Evolutionary conservation across 2,888 invertebrate genomes (phyloP), one percentile per base, ranked within the genome.

Genomic region (Lacanobia oleracea): DNA sequence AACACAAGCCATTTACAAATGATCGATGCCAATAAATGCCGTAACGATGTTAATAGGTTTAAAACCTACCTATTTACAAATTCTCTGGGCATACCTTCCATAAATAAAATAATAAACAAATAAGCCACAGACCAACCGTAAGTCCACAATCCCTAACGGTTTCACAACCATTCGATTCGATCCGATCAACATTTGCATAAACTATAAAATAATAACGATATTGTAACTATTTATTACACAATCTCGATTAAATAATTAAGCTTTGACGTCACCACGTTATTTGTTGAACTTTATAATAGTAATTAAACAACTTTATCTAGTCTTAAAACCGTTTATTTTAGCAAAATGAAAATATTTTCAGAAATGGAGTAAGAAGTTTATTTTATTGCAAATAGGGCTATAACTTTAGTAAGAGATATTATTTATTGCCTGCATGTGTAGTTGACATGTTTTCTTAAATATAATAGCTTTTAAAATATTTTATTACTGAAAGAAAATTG

Each of bases 111-210:
- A 37, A 57, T 57, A 57, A 57, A 57, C 12, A 69, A 65, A 14
- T 75, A 78, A 75, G 50, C 23, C 16, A 18, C 12, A 53, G 21
- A 18, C 37, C 10, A 12, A 37, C 0, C 1, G 21, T 54, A 79
- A 75, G 14, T 27, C 27, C 53, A 45, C 64, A 66, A 78, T 62
- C 51, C 64, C 21, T 45, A 61, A 75, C 66, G 51, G 63, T 79
- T 51, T 21, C 10, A 43, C 21, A 33, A 7, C 10, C 65, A 45
- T 51, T 12, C 54, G 18, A 48, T 51, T 45, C 45, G 40, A 79
- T 77, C 79, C 66, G 77, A 81, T 79, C 45, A 63, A 66, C 21
- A 80, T 81, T 80, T 64, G 8, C 80, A 80, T 79, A 76, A 70
- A 57, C 67, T 54, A 63, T 81, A 60, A 77, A 77, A 66, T 80